Conservation (phyloP, 92 coral and sea anemone genomes). For the Actinostola sp. region DNA sequence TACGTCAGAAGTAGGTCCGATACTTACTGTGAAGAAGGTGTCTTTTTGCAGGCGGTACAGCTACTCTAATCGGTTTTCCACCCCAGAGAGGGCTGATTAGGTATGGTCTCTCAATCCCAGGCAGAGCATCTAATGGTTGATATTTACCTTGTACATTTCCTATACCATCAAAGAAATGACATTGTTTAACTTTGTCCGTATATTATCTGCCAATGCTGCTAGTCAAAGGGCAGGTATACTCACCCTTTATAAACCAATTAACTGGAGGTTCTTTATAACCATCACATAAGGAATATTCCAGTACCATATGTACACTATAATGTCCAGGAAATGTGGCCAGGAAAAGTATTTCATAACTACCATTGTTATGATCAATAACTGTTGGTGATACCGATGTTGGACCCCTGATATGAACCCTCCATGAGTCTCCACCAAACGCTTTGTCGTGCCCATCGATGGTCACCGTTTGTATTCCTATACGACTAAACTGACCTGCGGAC, state of each 20-base stretch:
- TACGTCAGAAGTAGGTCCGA: neutral
- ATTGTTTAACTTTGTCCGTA: neutral
- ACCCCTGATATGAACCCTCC: slow-evolving; percentile 75
- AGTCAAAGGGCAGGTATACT: neutral
- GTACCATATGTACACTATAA: slow-evolving; percentile 56
- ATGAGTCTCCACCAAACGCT: slow-evolving; percentile 67
- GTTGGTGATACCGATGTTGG: slow-evolving; percentile 72
- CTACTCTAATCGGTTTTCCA: slow-evolving; percentile 49
- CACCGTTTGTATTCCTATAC: slow-evolving; percentile 56
- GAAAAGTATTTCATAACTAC: slow-evolving; percentile 72
- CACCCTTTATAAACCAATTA: slow-evolving; percentile 82
- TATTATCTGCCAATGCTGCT: neutral
- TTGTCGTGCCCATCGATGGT: slow-evolving; percentile 40
- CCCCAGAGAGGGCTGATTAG: slow-evolving; percentile 54
- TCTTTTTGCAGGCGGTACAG: slow-evolving; percentile 33
- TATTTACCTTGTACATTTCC: slow-evolving; percentile 73
- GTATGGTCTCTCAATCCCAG: slow-evolving; percentile 55
- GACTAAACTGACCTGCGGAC: slow-evolving; percentile 75
- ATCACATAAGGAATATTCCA: slow-evolving; percentile 75
- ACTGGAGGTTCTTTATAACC: slow-evolving; percentile 80
- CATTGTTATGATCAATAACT: slow-evolving; percentile 78
- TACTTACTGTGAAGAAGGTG: slow-evolving; percentile 57
- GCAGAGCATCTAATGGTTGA: slow-evolving; percentile 46
- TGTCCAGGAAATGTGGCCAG: slow-evolving; percentile 69
- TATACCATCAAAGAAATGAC: slow-evolving; percentile 4